These are phyloP conservation scores for Zelostemma sp. DNA, from an alignment of 1,140 invertebrate species.

Conservation along the genomic window DNA sequence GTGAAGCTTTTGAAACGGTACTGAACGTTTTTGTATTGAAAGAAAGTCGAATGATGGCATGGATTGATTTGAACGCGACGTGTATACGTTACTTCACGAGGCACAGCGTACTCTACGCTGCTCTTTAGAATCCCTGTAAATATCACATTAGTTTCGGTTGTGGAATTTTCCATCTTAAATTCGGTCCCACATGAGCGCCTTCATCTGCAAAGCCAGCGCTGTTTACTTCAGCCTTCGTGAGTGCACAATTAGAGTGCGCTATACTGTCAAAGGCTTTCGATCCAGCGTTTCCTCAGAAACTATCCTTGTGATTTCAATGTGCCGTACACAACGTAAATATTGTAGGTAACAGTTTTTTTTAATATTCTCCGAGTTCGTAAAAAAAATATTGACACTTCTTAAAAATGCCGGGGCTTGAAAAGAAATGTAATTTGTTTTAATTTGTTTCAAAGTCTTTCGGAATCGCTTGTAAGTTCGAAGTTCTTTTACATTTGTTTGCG, in stretches of 20 bases:
- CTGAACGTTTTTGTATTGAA: too few species aligned
- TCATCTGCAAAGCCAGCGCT: constrained; percentile 7
- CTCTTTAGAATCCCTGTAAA: constrained; percentile 3
- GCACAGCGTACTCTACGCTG: neutral
- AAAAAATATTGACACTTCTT: neutral
- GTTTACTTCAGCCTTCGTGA: constrained; percentile 6
- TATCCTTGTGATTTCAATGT: constrained; percentile 7
- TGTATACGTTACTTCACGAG: neutral
- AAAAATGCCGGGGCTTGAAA: neutral
- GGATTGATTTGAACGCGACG: neutral
- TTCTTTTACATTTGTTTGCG: constrained; percentile 3
- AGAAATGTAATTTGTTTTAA: neutral
- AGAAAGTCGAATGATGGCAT: too few species aligned
- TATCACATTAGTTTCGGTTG: neutral
- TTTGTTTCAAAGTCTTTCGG: neutral
- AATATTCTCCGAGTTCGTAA: neutral
- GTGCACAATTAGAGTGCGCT: constrained; percentile 9
- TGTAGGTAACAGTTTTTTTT: neutral
- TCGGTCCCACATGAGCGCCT: constrained; percentile 1
- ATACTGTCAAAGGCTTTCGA: constrained; percentile 8
- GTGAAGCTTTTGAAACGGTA: too few species aligned
- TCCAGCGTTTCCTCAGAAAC: neutral
- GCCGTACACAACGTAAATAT: neutral
- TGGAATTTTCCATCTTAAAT: constrained; percentile 5
- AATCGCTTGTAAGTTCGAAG: neutral